Evolutionary conservation across 2,888 invertebrate genomes (phyloP).

Genomic region (Lydus trimaculatus): DNA sequence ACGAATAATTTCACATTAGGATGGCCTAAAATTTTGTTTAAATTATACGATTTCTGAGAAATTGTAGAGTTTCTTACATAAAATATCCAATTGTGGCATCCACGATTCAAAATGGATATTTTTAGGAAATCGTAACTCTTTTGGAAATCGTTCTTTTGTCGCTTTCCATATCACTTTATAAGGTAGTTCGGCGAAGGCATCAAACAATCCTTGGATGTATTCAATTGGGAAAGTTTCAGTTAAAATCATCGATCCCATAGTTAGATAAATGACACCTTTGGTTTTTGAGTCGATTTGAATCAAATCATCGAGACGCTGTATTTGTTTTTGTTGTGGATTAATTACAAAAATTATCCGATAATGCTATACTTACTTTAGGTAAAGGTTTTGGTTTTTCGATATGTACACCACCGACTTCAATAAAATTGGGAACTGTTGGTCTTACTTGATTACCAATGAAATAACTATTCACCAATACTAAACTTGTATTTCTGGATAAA

Average conservation of each 20-base stretch:
- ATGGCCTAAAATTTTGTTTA: conserved; percentile 22
- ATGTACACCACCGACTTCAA: conserved; percentile 68
- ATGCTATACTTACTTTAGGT: too few relatives aligned
- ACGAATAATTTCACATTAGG: conserved; percentile 61
- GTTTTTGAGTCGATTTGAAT: conserved; percentile 16
- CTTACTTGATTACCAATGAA: conserved; percentile 65
- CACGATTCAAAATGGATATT: conserved; percentile 65
- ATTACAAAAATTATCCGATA: too few relatives aligned
- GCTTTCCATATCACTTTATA: conserved; percentile 67
- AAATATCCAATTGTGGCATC: conserved; percentile 66
- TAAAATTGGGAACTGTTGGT: conserved; percentile 64
- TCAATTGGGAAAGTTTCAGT: conserved; percentile 65
- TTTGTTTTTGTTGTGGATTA: too few relatives aligned
- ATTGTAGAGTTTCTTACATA: conserved; percentile 54
- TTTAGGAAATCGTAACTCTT: conserved; percentile 57
- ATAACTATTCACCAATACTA: conserved; percentile 66
- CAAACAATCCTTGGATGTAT: conserved; percentile 62
- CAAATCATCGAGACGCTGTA: conserved; percentile 9
- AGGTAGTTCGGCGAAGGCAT: conserved; percentile 63
- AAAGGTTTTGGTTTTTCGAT: conserved; percentile 59
- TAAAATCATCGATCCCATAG: conserved; percentile 67
- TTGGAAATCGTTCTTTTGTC: conserved; percentile 61
- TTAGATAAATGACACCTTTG: conserved; percentile 65
- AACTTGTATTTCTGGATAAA: conserved; percentile 63
- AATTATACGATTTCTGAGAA: too few relatives aligned